Base-by-base conservation (phyloP, 2,113 vertebrate genomes). In the Pycnonotus jocosus region DNA sequence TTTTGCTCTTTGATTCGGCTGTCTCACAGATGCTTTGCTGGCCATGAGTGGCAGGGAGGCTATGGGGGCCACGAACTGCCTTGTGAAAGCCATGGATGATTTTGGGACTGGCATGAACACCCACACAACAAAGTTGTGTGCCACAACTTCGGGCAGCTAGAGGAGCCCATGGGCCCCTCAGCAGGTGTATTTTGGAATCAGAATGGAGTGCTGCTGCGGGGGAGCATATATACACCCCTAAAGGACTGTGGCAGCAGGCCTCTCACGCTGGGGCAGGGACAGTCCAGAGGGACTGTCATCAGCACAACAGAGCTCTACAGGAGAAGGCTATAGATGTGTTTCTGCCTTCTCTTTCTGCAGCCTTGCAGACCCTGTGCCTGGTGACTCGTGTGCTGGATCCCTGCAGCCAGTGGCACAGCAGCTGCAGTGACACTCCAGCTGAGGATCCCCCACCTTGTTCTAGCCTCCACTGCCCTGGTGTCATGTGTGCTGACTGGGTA, bases 191-290 rank as follows among this genome's bases (percentile, higher is more conserved):
- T 85, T 62, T 42, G 11, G 78, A 66, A 53, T 57, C 27, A 28
- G 40, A 42, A 22, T 25, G n/a, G 72, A 47, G 28, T 25, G 12
- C 20, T 61, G 35, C 33, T 73, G 17, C 28, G 42, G 20, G 40
- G 17, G 5, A 42, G 9, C 14, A 27, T 8, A 10, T 2, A 8
- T 9, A 7, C 12, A 33, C 15, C 40, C 25, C 28, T 9, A 15
- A n/a, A 44, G 56, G 38, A 16, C 31, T 33, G 83, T 0, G 2
- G 31, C n/a, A 24, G 17, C 38, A 28, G 60, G 11, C 9, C 31
- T 18, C 23, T 12, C 6, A 0, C 0, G 1, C 35, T 0, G 5
- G 22, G 11, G 37, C 33, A 45, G 33, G 47, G 33, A 25, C 61
- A 21, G 14, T 20, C 13, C 47, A 8, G 53, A 33, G 21, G 11